These are phyloP conservation scores for Typhlichthys subterraneus DNA, from an alignment of 2,797 vertebrate genomes.

Conservation along the genomic window DNA sequence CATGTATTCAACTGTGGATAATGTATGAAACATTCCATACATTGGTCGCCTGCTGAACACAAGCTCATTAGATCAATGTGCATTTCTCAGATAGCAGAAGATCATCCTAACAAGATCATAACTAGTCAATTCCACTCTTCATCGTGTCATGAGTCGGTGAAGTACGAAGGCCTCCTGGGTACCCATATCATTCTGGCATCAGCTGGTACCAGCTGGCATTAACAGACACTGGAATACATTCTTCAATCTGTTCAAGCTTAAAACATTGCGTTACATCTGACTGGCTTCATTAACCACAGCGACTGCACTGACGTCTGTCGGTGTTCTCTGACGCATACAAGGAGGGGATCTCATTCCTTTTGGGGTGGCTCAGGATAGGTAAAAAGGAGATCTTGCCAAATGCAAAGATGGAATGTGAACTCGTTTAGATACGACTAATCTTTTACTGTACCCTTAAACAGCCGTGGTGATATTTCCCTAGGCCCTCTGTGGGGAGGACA, in stretches of 20 bases:
- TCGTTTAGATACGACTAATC: neutral
- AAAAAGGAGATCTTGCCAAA: conserved; percentile 9
- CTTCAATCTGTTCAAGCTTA: neutral
- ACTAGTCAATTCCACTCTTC: neutral
- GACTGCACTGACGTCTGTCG: conserved; percentile 1
- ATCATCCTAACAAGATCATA: neutral
- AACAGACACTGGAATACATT: neutral
- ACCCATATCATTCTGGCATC: neutral
- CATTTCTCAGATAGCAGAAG: neutral
- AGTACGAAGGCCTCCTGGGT: neutral
- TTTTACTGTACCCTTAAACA: conserved; percentile 9
- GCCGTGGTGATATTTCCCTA: conserved; percentile 22
- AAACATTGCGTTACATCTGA: neutral
- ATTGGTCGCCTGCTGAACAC: too few species aligned
- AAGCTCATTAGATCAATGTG: neutral
- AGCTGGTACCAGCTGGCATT: conserved; percentile 1
- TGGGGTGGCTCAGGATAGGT: conserved; percentile 13
- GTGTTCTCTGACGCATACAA: conserved; percentile 35
- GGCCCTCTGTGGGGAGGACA: conserved; percentile 23
- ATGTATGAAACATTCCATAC: too few species aligned
- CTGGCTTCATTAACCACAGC: neutral
- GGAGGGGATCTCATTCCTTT: conserved; percentile 31
- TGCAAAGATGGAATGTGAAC: neutral
- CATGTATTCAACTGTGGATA: too few species aligned
- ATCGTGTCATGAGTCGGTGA: too few species aligned